These are phyloP conservation scores for Aricia artaxerxes DNA, from an alignment of 2,888 invertebrate species.

Conservation along the genomic window DNA sequence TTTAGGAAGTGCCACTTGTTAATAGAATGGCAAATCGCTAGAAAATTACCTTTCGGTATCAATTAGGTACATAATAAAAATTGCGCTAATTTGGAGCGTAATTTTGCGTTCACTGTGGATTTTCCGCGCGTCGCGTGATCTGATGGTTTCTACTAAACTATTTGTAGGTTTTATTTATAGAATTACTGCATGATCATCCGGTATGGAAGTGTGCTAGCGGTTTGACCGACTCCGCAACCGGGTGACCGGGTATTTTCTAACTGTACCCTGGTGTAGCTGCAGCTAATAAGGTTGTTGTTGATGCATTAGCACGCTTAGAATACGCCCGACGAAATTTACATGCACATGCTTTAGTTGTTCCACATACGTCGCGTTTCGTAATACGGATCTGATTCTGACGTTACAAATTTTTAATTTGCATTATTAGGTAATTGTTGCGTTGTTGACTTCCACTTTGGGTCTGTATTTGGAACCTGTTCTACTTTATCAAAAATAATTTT, in stretches of 20 bases:
- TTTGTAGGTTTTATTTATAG: constrained; percentile 19
- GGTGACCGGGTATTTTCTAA: constrained; percentile 74
- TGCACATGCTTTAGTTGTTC: neutral
- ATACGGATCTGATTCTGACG: constrained; percentile 15
- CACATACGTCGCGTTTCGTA: neutral
- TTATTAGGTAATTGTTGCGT: constrained; percentile 17
- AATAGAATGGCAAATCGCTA: neutral
- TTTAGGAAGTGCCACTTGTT: neutral
- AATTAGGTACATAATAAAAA: neutral
- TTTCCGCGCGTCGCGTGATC: neutral
- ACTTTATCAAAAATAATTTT: neutral
- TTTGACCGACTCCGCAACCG: constrained; percentile 57
- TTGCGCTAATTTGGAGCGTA: neutral
- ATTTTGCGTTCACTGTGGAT: neutral
- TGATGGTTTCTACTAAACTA: neutral
- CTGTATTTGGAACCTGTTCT: neutral
- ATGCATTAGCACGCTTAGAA: constrained; percentile 43
- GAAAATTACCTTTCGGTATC: neutral
- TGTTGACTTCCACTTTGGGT: neutral
- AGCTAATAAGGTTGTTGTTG: constrained; percentile 65
- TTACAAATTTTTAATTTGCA: constrained; percentile 12
- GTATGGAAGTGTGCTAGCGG: constrained; percentile 61
- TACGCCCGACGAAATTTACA: constrained; percentile 45
- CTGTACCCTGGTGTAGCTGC: constrained; percentile 69
- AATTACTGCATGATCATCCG: constrained; percentile 48